phyloP scores from a whole-genome alignment of 2,113 vertebrate genomes.

The Hippocampus barbouri region DNA sequence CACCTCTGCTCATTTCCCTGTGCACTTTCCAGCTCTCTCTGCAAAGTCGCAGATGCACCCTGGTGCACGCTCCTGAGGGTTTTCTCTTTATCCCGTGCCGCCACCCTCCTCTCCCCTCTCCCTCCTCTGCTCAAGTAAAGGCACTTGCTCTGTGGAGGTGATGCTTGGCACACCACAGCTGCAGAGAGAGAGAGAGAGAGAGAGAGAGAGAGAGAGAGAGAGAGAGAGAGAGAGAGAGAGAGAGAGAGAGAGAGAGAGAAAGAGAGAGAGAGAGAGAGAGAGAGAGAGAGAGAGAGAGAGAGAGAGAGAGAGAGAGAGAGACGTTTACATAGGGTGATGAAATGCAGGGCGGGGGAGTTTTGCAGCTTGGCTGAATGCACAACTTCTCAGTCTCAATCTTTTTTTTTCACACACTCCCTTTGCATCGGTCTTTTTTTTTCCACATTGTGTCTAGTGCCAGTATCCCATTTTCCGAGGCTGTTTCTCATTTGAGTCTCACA shows the following conservation, averaged over 20 bases:
- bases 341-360: constrained; percentile 36
- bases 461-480: constrained; percentile 43
- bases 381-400: constrained; percentile 56
- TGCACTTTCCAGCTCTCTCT: constrained; percentile 33
- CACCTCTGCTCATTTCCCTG: constrained; percentile 24
- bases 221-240: constrained; percentile 25
- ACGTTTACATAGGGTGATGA: constrained; percentile 53
- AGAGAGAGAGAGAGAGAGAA: constrained; percentile 22
- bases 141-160: constrained; percentile 69
- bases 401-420: constrained; percentile 15
- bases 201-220: constrained; percentile 25
- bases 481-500: constrained; percentile 27
- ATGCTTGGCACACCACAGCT: constrained; percentile 65
- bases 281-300: constrained; percentile 27
- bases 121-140: constrained; percentile 60
- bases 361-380: constrained; percentile 66
- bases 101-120: constrained; percentile 40
- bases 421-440: constrained; percentile 20
- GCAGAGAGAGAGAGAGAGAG: constrained; percentile 57
- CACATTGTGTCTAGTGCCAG: constrained; percentile 45
- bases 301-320: constrained; percentile 16
- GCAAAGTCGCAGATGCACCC: constrained; percentile 42
- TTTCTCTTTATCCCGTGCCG: constrained; percentile 11
- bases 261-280: too few relatives aligned
- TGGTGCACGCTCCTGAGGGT: constrained; percentile 30